Base-by-base conservation (phyloP, 2,113 vertebrate genomes). In the Pungitius pungitius region DNA sequence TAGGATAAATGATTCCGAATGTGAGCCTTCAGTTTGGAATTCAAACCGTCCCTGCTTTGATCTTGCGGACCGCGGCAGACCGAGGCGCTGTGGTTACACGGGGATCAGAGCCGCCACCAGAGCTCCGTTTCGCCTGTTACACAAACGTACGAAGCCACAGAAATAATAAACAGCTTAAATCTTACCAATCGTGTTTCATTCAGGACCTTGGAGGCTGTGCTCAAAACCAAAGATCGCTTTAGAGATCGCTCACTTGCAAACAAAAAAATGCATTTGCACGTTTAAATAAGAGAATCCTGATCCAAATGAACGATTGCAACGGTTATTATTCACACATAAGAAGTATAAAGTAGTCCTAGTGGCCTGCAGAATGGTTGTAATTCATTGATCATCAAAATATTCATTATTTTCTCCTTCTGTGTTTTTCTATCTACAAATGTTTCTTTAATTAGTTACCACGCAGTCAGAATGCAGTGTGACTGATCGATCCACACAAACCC, bases 1-100 rank as follows among this genome's bases (percentile, higher is more conserved):
- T 59, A 51, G 60, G 72, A 60, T 80, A 66, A 85, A 87, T 72
- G 30, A 87, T 80, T 89, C 62, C 86, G 69, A 69, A 51, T 66
- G 37, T 54, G 68, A 65, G 73, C 75, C 55, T 64, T 79, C 43
- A 47, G 64, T 47, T 72, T 69, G 76, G 59, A 79, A 87, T 87
- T 82, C 80, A 84, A 87, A 80, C 54, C 0, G 71, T 52, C 7
- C 35, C 12, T 27, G 68, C 74, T 87, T 81, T 83, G 77, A 84
- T 86, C 57, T 65, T 11, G 14, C 69, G 71, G 78, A 60, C 75
- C 42, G 43, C 27, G 72, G 45, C 69, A 74, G 78, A 60, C 75
- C 42, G 43, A 33, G 72, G 45, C 73, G 52, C 78, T 75, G 64
- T 76, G 77, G 59, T 76, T 73, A 57, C 77, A 33, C 51, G 56